Evolutionary conservation across 2,113 vertebrate species (phyloP), one percentile per base, ranked within the genome.

Genomic region (Mirounga angustirostris): DNA sequence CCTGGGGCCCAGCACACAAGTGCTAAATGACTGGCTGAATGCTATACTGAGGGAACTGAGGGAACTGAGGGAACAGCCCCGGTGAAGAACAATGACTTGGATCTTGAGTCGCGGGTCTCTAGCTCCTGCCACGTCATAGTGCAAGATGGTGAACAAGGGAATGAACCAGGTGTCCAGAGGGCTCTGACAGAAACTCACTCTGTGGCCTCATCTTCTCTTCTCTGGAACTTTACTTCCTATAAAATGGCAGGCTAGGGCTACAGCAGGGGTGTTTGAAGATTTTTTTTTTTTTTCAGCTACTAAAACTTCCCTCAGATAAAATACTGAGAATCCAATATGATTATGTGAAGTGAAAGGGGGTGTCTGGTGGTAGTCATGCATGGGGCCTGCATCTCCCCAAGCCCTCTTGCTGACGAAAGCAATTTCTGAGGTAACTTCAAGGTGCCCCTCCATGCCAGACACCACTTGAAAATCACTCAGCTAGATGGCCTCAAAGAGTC

Each of bases 251-350:
- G 21, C 74, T 40, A 78, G 28, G 78, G 50, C 58, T 81, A 76
- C 1, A 73, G 56, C 63, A 80, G 21, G 24, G 40, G 58, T 67
- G 9, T 84, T 63, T 46, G 71, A 93, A 89, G 93, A 81, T 46
- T 74, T 74, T 21, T 54, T 54, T 54, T 54, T 40, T 74, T 50
- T 79, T 78, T 14, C 52, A 85, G 56, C 65, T 59, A 58, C 19
- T 58, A 67, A 93, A 76, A 24, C 58, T 43, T 81, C 50, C 90
- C 63, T 92, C 67, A 82, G 59, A 88, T 59, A 74, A 88, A 92
- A 67, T 50, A 58, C 24, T 81, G 19, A 92, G 43, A 92, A 83
- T 54, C 63, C 61, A 26, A 21, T 28, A 33, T 13, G 65, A 50
- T 43, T 86, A 63, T 58, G 30, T 43, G 36, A 93, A 33, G 40